These are phyloP conservation scores for Lottia gigantea DNA, from an alignment of 2,888 invertebrate species.

Conservation along the genomic window DNA sequence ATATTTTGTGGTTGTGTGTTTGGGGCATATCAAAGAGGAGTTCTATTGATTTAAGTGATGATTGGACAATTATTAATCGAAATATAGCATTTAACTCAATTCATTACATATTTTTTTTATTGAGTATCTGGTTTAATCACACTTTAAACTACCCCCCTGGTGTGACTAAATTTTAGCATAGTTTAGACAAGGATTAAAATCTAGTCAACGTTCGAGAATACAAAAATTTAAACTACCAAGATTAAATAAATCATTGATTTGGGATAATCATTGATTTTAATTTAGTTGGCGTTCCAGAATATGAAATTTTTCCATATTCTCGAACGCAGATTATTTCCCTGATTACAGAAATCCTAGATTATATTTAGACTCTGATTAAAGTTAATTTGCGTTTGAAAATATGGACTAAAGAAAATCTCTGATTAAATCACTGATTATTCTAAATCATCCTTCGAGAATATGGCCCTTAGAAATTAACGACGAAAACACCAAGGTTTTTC, in stretches of 20 bases:
- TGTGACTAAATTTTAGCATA: neutral
- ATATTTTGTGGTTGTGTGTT: too few species aligned
- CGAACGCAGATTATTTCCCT: neutral
- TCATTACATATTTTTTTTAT: neutral
- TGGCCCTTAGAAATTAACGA: neutral
- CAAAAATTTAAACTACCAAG: neutral
- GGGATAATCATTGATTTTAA: too few species aligned
- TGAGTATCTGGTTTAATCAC: neutral
- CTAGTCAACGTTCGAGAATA: neutral
- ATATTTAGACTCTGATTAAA: neutral
- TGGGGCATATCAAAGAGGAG: too few species aligned
- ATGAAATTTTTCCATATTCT: neutral
- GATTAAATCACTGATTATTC: neutral
- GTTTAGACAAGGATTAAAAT: neutral
- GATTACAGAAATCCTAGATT: conserved; percentile 5
- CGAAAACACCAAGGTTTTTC: too few species aligned
- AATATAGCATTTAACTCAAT: neutral
- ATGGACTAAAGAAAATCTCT: neutral
- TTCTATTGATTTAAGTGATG: too few species aligned
- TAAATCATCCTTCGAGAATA: neutral
- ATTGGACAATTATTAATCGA: too few species aligned
- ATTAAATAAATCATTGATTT: too few species aligned
- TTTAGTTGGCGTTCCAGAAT: too few species aligned
- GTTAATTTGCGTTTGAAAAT: neutral
- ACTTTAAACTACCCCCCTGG: conserved; percentile 3